Percentiles rank a stretch among this genome's conserved stretches.
phyloP scores from a whole-genome alignment of 2,797 vertebrate genomes.

The Dromococcyx pavoninus region DNA sequence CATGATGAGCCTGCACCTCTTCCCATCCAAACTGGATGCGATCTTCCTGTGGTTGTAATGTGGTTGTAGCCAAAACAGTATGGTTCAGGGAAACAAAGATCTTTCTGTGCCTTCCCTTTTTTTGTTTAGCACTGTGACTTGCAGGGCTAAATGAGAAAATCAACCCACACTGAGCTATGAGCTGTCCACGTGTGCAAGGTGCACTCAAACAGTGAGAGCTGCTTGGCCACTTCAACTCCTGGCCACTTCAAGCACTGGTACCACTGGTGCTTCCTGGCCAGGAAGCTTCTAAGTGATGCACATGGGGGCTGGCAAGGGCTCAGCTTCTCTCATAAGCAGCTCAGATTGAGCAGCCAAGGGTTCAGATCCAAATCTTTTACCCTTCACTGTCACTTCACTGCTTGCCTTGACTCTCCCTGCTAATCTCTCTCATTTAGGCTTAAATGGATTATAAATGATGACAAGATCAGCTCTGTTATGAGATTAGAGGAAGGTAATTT shows the following conservation, averaged over 20 bases:
- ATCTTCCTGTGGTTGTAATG: neutral
- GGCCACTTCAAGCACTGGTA: neutral
- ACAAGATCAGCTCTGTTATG: neutral
- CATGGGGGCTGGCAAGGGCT: neutral
- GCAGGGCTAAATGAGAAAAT: neutral
- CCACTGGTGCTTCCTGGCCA: neutral
- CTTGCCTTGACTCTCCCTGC: rapidly evolving
- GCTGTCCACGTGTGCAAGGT: neutral
- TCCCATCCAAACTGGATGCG: neutral
- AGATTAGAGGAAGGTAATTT: neutral
- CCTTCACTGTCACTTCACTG: neutral
- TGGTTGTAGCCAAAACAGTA: neutral
- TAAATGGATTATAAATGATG: neutral
- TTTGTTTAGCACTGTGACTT: neutral
- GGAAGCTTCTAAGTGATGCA: neutral
- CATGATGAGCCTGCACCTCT: rapidly evolving
- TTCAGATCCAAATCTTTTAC: neutral
- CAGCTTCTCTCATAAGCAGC: neutral
- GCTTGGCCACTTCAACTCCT: rapidly evolving
- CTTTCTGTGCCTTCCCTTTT: neutral
- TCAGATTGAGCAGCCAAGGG: neutral
- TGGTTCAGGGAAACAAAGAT: neutral
- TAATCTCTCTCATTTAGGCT: neutral
- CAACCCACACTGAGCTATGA: rapidly evolving
- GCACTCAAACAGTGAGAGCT: neutral